A percentile compares a stretch with the other conserved stretches of the same genome.
phyloP scores from a whole-genome alignment of 2,888 invertebrate genomes.

The Sinotaia quadrata region DNA sequence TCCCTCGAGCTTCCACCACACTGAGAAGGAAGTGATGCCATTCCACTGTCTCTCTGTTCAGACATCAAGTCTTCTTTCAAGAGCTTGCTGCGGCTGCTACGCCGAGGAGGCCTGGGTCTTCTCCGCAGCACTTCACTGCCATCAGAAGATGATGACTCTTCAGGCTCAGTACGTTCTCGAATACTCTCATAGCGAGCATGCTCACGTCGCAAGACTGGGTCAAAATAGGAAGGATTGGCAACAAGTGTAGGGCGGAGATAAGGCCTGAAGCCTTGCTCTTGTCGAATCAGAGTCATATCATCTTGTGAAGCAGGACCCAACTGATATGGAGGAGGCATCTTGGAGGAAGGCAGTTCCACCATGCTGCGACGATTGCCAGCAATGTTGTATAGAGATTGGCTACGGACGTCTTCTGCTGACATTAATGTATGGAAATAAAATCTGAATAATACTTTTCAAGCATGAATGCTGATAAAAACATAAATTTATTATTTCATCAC shows the following conservation, averaged over 20 bases:
- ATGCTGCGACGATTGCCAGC: slow-evolving; percentile 41
- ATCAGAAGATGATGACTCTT: slow-evolving; percentile 32
- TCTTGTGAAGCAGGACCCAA: slow-evolving; percentile 34
- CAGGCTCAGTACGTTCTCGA: slow-evolving; percentile 40
- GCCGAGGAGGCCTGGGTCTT: slow-evolving; percentile 9
- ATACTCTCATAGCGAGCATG: slow-evolving; percentile 39
- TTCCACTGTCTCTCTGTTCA: background rate
- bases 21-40: background rate
- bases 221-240: slow-evolving; percentile 27
- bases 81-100: background rate
- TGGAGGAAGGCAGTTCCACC: slow-evolving; percentile 33
- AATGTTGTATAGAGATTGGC: slow-evolving; percentile 39
- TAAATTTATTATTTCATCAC: too few relatives aligned
- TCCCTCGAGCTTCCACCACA: background rate
- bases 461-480: too few relatives aligned
- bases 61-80: background rate
- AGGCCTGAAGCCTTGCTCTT: background rate
- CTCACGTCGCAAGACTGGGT: slow-evolving; percentile 30
- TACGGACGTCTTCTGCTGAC: slow-evolving; percentile 22
- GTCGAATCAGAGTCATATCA: slow-evolving; percentile 25
- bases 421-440: background rate
- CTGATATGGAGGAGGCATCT: slow-evolving; percentile 34
- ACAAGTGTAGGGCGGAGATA: slow-evolving; percentile 16
- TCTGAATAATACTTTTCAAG: background rate
- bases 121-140: slow-evolving; percentile 2